phyloP scores from a whole-genome alignment of 2,888 invertebrate genomes.

The Conomelus anceps region DNA sequence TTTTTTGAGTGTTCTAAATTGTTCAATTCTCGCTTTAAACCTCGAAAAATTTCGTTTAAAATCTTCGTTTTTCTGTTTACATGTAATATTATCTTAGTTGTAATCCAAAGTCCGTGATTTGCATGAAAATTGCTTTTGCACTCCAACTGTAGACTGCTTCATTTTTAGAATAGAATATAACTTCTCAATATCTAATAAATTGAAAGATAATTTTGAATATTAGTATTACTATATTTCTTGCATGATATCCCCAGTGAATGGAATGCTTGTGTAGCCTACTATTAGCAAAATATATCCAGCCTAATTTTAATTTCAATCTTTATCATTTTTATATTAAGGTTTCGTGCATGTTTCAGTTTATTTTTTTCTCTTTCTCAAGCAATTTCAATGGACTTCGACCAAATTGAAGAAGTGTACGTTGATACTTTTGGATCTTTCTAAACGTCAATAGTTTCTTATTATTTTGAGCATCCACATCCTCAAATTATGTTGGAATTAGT shows the following conservation, averaged over 20 bases:
- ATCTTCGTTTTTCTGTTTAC: no score
- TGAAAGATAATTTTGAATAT: not conserved
- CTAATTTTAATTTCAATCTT: not conserved
- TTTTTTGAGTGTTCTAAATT: no score
- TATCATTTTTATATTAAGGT: not conserved
- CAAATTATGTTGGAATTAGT: not conserved
- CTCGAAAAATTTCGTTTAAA: no score
- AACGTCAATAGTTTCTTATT: not conserved
- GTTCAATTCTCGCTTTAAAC: no score
- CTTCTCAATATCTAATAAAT: not conserved
- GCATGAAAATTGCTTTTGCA: not conserved
- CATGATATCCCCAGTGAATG: not conserved
- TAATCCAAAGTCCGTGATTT: not conserved
- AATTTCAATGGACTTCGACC: conserved; percentile 35
- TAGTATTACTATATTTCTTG: not conserved
- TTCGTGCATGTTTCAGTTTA: conserved; percentile 39
- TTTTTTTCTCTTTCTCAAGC: conserved; percentile 40
- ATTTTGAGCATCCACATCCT: not conserved
- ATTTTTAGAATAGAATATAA: not conserved
- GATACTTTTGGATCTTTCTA: not conserved
- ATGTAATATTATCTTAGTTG: no score
- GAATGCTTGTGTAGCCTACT: not conserved
- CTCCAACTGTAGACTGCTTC: not conserved
- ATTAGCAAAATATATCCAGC: not conserved
- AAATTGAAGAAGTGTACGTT: conserved; percentile 19